A percentile compares a stretch with the other conserved stretches of the same genome.
These are phyloP conservation scores for Scleropages formosus DNA, from an alignment of 2,797 vertebrate species.

Conservation along the genomic window DNA sequence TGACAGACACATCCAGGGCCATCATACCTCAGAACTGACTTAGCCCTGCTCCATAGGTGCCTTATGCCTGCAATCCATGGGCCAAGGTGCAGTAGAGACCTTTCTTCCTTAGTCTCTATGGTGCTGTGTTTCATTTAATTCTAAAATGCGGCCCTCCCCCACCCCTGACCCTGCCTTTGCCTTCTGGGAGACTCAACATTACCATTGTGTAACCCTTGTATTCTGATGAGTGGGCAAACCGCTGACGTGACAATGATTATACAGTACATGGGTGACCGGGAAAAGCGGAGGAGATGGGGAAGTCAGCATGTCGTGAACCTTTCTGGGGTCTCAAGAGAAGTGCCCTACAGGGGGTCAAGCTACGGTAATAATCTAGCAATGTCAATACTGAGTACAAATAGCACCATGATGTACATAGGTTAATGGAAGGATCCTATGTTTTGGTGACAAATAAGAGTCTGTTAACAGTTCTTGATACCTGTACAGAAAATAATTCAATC, in stretches of 20 bases:
- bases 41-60: no score
- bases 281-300: constrained; percentile 42
- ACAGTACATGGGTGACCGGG: constrained; percentile 59
- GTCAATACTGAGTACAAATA: constrained; percentile 55
- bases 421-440: constrained; percentile 57
- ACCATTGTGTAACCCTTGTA: constrained; percentile 51
- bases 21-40: no score
- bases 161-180: background rate
- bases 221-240: constrained; percentile 45
- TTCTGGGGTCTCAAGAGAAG: constrained; percentile 29
- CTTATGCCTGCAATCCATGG: no score
- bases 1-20: no score
- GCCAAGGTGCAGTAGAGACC: no score
- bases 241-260: constrained; percentile 61
- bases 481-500: no score
- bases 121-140: no score
- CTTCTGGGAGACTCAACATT: constrained; percentile 52
- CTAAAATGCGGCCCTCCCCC: no score
- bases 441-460: no score
- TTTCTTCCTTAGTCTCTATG: no score
- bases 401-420: constrained; percentile 54
- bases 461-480: no score
- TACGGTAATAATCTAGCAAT: constrained; percentile 43
- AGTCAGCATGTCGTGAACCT: constrained; percentile 34
- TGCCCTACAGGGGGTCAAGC: constrained; percentile 9